phyloP scores from a whole-genome alignment of 2,888 invertebrate genomes.

The Nomada goodeniana region DNA sequence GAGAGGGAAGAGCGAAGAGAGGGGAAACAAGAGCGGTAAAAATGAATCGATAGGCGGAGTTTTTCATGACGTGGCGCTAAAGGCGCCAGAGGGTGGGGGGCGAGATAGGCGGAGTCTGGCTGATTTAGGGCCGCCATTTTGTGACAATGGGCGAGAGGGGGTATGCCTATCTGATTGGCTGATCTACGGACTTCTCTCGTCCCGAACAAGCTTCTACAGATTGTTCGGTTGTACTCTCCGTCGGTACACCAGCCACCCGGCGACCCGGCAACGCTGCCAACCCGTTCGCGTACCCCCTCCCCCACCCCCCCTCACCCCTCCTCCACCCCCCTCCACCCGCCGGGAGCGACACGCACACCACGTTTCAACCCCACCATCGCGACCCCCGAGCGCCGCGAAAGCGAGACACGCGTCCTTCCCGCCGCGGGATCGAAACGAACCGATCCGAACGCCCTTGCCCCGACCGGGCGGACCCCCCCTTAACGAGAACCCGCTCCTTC shows the following conservation, averaged over 20 bases:
- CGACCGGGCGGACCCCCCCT: neutral
- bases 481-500: too few species aligned
- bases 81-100: conserved; percentile 73
- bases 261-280: conserved; percentile 77
- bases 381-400: conserved; percentile 24
- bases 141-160: conserved; percentile 83
- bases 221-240: conserved; percentile 83
- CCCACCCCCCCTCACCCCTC: conserved; percentile 14
- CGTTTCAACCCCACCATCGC: neutral
- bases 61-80: conserved; percentile 81
- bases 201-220: conserved; percentile 84
- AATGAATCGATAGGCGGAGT: conserved; percentile 85
- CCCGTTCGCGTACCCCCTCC: conserved; percentile 33
- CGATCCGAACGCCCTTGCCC: neutral
- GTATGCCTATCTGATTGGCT: conserved; percentile 84
- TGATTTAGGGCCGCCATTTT: conserved; percentile 85
- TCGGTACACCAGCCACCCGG: conserved; percentile 79
- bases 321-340: conserved; percentile 2
- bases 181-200: conserved; percentile 84
- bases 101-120: conserved; percentile 83
- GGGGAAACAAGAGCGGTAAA: conserved; percentile 81
- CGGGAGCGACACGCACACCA: neutral
- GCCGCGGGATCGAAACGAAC: conserved; percentile 8
- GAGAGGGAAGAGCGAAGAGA: conserved; percentile 22
- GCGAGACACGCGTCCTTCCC: conserved; percentile 53